Evolutionary conservation across 2,113 vertebrate genomes (phyloP), one percentile per base, ranked within the genome.

Genomic region (Muntiacus reevesi): DNA sequence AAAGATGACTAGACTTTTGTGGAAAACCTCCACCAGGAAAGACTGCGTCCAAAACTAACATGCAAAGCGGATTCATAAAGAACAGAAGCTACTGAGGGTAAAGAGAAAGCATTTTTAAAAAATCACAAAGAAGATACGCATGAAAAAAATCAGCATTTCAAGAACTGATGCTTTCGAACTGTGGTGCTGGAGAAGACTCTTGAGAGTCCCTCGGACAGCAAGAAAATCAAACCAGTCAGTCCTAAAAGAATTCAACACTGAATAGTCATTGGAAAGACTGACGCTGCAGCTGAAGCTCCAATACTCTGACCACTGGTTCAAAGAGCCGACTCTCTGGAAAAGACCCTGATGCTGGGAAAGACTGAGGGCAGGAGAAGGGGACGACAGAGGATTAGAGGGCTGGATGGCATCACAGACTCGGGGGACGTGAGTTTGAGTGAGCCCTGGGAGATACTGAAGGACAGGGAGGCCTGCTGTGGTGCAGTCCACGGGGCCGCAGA

Each of bases 361-460:
- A 25, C 19, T 6, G 67, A 40, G n/a, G 36, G 67, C 67, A 74
- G 36, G 19, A 74, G n/a, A 23, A 71, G 67, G 19, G 17, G 67
- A 40, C 0, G 5, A 71, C 67, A 40, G n/a, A 71, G n/a, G 67
- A 40, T 71, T 10, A 71, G 67, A 23, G 3, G 67, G 9, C 1
- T 25, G 67, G 36, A 40, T 12, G 36, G 0, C 67, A 3, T 40
- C 36, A 74, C 21, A 1, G 21, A 74, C 67, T 74, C 9, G 0
- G 12, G 6, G 67, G 10, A 40, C 10, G 0, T 12, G 10, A 40
- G n/a, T 74, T 25, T 40, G 67, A 40, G 67, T 11, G 0, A 23
- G 5, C 67, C 40, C 67, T 6, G 21, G 1, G 67, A 13, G 19
- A 13, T 2, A 12, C 9, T 12, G 11, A 40, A 40, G n/a, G 67